phyloP scores from a whole-genome alignment of 2,797 vertebrate species.

The Cottoperca gobio region DNA sequence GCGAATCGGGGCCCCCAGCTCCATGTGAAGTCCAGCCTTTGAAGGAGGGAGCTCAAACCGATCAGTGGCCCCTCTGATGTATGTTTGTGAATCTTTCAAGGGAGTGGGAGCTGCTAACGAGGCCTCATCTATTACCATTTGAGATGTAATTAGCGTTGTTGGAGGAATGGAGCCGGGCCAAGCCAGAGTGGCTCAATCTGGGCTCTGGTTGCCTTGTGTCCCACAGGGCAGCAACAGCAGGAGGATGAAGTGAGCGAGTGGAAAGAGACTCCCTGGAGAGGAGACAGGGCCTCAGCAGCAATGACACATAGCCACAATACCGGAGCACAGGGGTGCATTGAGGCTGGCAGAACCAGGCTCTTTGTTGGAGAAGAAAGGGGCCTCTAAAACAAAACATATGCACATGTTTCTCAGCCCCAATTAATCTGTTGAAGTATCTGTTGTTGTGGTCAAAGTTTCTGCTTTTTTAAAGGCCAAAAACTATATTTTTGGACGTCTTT shows the following conservation, averaged over 20 bases:
- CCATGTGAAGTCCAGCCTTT: constrained; percentile 81
- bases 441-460: constrained; percentile 8
- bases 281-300: constrained; percentile 58
- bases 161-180: constrained; percentile 71
- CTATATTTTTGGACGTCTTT: background rate
- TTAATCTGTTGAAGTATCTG: constrained; percentile 36
- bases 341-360: constrained; percentile 50
- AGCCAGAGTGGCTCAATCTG: constrained; percentile 79
- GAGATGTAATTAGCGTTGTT: constrained; percentile 80
- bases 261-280: constrained; percentile 71
- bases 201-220: constrained; percentile 65
- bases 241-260: constrained; percentile 71
- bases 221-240: constrained; percentile 78
- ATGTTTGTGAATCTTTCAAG: constrained; percentile 80
- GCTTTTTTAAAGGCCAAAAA: background rate
- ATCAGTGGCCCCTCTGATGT: constrained; percentile 76
- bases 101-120: constrained; percentile 79
- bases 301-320: constrained; percentile 57
- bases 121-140: constrained; percentile 82
- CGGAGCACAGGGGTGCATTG: constrained; percentile 44
- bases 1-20: constrained; percentile 65
- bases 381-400: constrained; percentile 61
- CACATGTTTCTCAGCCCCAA: constrained; percentile 40
- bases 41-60: constrained; percentile 75
- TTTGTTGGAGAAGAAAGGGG: constrained; percentile 66